Evolutionary conservation across 1,140 invertebrate genomes (phyloP), one percentile per base, ranked within the genome.

Genomic region (Drosophila parvula): DNA sequence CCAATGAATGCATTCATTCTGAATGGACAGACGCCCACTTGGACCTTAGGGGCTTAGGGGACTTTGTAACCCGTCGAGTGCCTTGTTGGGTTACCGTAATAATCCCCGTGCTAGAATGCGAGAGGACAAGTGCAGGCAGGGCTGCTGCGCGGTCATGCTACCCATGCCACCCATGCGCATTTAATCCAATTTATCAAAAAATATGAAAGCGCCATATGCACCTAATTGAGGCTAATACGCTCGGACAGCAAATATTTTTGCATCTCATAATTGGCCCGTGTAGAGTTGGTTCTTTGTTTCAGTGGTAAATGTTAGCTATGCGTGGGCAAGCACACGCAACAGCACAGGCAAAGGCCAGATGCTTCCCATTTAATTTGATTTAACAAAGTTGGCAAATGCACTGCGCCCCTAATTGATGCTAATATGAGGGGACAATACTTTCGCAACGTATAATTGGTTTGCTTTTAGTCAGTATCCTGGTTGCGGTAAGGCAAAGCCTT

Each of bases 131-230:
- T 10, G 22, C 22, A 22, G 44, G 30, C 11, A n/a, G 30, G 10
- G 5, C 16, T 32, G 16, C 27, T 6, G 3, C 10, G 12, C 45
- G n/a, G 8, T 14, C 22, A 18, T 58, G 40, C 10, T 10, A 32
- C 7, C 27, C 22, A 18, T 58, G 40, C 10, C n/a, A 32, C 7
- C 45, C 45, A 22, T 58, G 30, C 30, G n/a, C 14, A 61, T 61
- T 27, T 53, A 61, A 61, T 53, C 53, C 32, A 36, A 57, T 62
- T 56, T 38, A 62, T 38, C 18, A 22, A 30, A 38, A 55, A 56
- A 27, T 56, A 40, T 61, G 22, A 8, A 56, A n/a, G 12, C 12
- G 30, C 22, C 27, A 55, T 36, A 14, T 28, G 47, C 22, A 36
- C 32, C 10, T 53, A 61, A 56, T 62, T 56, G 32, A 57, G 8